These are phyloP conservation scores for Nesidiocoris tenuis DNA, from an alignment of 2,888 invertebrate species.

Conservation along the genomic window DNA sequence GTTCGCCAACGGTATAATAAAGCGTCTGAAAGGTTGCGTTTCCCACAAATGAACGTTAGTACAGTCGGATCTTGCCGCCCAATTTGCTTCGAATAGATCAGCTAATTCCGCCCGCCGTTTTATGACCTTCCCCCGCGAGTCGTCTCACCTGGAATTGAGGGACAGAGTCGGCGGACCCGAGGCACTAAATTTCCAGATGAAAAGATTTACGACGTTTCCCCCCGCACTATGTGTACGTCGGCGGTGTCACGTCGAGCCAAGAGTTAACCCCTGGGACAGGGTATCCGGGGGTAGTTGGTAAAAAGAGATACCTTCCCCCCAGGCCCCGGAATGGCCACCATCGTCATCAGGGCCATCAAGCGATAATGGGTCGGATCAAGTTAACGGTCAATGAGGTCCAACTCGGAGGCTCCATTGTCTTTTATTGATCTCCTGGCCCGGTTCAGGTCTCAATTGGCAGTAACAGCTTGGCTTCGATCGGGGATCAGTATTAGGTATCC, in stretches of 20 bases:
- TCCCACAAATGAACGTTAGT: too few relatives aligned
- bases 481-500: not conserved
- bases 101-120: not conserved
- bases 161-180: not conserved
- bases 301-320: slow-evolving; percentile 7
- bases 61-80: not conserved
- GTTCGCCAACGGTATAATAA: too few relatives aligned
- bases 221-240: not conserved
- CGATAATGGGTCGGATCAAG: slow-evolving; percentile 5
- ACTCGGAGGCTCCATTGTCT: not conserved
- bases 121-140: not conserved
- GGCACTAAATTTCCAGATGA: not conserved
- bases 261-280: too few relatives aligned
- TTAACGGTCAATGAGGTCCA: not conserved
- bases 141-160: not conserved
- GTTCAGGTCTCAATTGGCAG: not conserved
- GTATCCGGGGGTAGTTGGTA: too few relatives aligned
- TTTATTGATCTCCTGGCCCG: not conserved
- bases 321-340: not conserved
- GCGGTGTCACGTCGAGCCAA: not conserved
- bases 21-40: too few relatives aligned
- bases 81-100: not conserved
- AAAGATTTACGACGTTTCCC: not conserved
- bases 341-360: slow-evolving; percentile 6
- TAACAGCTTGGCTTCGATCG: not conserved